These are phyloP conservation scores for Yasuhikotakia modesta DNA, from an alignment of 2,797 vertebrate species.

Conservation along the genomic window DNA sequence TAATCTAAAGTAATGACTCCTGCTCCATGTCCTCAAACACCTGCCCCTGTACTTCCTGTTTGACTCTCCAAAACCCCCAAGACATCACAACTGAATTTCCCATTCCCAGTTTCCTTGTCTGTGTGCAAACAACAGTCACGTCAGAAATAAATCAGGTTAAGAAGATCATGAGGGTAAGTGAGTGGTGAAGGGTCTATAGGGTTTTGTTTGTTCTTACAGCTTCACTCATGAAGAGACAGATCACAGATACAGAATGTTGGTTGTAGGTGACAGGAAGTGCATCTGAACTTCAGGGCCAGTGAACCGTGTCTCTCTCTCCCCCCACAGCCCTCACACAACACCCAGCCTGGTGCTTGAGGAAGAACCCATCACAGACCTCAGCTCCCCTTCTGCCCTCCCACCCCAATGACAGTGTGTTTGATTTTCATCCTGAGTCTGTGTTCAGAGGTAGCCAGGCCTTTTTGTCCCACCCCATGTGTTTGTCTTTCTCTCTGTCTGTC, in stretches of 20 bases:
- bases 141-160: no score
- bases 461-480: conserved; percentile 72
- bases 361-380: conserved; percentile 96
- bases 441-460: conserved; percentile 98
- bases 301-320: conserved; percentile 79
- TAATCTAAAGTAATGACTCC: conserved; percentile 7
- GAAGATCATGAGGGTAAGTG: no score
- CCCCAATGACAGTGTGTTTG: conserved; percentile 99
- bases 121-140: no score
- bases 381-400: conserved; percentile 98
- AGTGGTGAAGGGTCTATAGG: no score
- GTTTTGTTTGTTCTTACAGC: no score
- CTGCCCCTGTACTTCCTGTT: background rate
- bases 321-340: conserved; percentile 91
- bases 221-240: no score
- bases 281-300: conserved; percentile 65
- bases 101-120: no score
- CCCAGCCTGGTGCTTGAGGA: conserved; percentile 95
- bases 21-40: conserved; percentile 1
- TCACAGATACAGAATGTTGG: conserved; percentile 34
- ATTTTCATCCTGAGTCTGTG: conserved; percentile 98
- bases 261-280: conserved; percentile 56
- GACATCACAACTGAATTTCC: background rate
- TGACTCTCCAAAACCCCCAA: background rate
- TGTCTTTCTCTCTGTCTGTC: no score